Percentiles rank a stretch among this genome's conserved stretches.
These are phyloP conservation scores for Neoaliturus tenellus DNA, from an alignment of 2,888 invertebrate genomes.

Conservation along the genomic window DNA sequence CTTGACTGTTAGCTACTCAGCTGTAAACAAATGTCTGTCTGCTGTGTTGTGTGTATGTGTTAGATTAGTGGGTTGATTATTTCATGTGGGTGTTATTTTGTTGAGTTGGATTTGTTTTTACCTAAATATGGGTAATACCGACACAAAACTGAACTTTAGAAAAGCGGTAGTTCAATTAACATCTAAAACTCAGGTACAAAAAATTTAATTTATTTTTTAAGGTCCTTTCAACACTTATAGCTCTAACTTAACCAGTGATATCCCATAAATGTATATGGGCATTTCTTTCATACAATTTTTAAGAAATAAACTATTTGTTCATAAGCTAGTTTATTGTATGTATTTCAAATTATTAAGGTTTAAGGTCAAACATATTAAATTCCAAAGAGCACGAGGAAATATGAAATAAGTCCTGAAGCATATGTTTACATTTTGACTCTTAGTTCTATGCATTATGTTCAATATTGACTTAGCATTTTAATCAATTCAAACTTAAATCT, in stretches of 20 bases:
- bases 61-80: not conserved
- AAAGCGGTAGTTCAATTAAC: conserved; percentile 99
- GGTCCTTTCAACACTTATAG: conserved; percentile 34
- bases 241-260: not conserved
- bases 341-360: too few species aligned
- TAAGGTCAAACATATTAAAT: too few species aligned
- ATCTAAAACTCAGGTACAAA: conserved; percentile 92
- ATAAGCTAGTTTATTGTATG: too few species aligned
- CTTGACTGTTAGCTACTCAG: not conserved
- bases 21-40: not conserved
- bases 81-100: conserved; percentile 1
- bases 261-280: not conserved
- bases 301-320: too few species aligned
- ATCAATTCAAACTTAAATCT: too few species aligned
- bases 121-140: conserved; percentile 96
- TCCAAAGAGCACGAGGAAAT: too few species aligned
- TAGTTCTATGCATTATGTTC: too few species aligned
- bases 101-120: not conserved
- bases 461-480: too few species aligned
- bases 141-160: conserved; percentile 98
- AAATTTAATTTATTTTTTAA: conserved; percentile 27
- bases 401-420: too few species aligned
- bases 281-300: too few species aligned
- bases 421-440: too few species aligned
- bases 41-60: conserved; percentile 12